Evolutionary conservation across 2,888 invertebrate species (phyloP).

Genomic region (Mechanitis messenoides): DNA sequence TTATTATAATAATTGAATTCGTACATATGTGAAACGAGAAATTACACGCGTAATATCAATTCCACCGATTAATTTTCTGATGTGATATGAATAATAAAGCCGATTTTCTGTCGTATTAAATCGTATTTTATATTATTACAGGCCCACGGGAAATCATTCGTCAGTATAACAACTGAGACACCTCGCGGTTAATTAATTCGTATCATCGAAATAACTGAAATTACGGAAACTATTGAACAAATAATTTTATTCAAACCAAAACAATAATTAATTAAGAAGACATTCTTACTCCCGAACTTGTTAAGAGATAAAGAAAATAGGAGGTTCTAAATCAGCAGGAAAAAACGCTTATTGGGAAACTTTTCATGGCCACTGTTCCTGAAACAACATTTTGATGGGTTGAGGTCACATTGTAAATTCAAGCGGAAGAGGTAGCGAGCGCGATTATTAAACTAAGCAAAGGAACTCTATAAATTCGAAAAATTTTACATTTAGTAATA

Average conservation of each 20-base stretch:
- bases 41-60: slow-evolving; percentile 15
- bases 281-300: slow-evolving; percentile 22
- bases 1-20: background rate
- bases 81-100: slow-evolving; percentile 33
- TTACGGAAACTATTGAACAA: background rate
- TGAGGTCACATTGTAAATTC: slow-evolving; percentile 12
- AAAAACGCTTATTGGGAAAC: slow-evolving; percentile 50
- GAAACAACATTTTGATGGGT: slow-evolving; percentile 31
- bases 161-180: slow-evolving; percentile 32
- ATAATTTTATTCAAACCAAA: slow-evolving; percentile 11
- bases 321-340: slow-evolving; percentile 39
- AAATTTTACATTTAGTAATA: too few species aligned
- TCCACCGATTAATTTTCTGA: slow-evolving; percentile 24
- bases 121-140: slow-evolving; percentile 45
- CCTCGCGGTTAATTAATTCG: slow-evolving; percentile 41
- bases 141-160: slow-evolving; percentile 60
- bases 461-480: background rate
- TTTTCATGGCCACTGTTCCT: slow-evolving; percentile 30
- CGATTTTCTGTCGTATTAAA: slow-evolving; percentile 42
- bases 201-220: background rate
- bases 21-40: slow-evolving; percentile 6
- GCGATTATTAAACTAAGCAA: slow-evolving; percentile 1
- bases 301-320: slow-evolving; percentile 28
- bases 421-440: slow-evolving; percentile 2
- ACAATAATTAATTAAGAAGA: slow-evolving; percentile 21